Evolutionary conservation across 2,797 vertebrate species (phyloP).

Genomic region (Decapterus maruadsi): DNA sequence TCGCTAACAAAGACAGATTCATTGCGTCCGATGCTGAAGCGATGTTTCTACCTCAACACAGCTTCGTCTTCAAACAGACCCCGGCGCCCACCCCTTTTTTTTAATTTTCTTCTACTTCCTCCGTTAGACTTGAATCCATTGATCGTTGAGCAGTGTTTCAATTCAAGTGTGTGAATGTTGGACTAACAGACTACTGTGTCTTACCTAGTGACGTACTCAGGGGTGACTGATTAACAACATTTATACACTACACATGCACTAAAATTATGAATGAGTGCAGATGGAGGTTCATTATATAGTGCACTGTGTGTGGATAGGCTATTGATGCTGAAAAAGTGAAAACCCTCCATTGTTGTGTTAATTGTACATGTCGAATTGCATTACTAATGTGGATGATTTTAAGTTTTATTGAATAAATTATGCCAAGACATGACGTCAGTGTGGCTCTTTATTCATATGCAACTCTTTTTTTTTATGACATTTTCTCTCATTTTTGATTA

Average conservation of each 20-base stretch:
- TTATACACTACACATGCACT: conserved; percentile 41
- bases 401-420: conserved; percentile 67
- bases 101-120: not conserved
- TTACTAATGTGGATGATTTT: conserved; percentile 35
- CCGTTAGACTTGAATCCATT: conserved; percentile 21
- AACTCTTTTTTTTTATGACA: too few relatives aligned
- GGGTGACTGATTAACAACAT: conserved; percentile 48
- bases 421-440: conserved; percentile 5
- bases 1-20: not conserved
- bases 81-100: not conserved
- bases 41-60: conserved; percentile 59
- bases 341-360: conserved; percentile 14
- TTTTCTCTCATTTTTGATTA: too few relatives aligned
- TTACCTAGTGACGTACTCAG: conserved; percentile 52
- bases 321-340: conserved; percentile 29
- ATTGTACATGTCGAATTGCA: conserved; percentile 29
- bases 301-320: conserved; percentile 8
- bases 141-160: conserved; percentile 29
- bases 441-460: not conserved
- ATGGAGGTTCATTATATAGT: conserved; percentile 1
- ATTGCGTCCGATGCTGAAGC: conserved; percentile 11
- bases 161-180: conserved; percentile 49
- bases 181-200: conserved; percentile 40
- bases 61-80: conserved; percentile 8
- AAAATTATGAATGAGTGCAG: conserved; percentile 23